Percentiles rank a stretch among this genome's conserved stretches.
Conservation (phyloP, 2,113 vertebrate species). For the Nestor notabilis region DNA sequence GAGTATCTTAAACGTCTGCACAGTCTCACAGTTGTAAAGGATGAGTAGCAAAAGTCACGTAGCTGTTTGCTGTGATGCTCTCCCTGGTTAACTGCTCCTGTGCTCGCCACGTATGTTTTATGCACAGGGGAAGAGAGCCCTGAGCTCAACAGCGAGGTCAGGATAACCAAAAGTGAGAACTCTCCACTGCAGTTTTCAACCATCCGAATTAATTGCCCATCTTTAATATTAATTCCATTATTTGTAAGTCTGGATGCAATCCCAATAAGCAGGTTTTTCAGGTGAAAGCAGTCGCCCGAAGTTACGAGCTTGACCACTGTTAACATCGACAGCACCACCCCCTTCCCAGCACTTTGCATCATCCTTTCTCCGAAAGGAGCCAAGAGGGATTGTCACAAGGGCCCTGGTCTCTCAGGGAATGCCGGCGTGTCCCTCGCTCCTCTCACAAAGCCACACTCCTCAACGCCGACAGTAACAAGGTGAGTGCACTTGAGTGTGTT, state of each 20-base stretch:
- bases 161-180: neutral
- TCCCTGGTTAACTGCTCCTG: neutral
- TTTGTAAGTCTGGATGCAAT: neutral
- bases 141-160: neutral
- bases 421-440: rapidly evolving
- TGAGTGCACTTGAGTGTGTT: neutral
- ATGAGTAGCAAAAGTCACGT: neutral
- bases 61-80: neutral
- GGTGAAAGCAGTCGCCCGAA: neutral
- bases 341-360: neutral
- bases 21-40: neutral
- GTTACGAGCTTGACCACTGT: rapidly evolving
- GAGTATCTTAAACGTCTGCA: neutral
- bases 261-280: neutral
- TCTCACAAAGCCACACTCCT: neutral
- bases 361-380: neutral
- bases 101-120: neutral
- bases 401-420: neutral
- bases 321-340: neutral
- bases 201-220: neutral
- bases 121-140: neutral
- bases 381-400: neutral
- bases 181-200: neutral
- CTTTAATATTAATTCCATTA: neutral
- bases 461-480: neutral